Conservation (phyloP, 2,888 invertebrate species). For the Leucophenga maculata region DNA sequence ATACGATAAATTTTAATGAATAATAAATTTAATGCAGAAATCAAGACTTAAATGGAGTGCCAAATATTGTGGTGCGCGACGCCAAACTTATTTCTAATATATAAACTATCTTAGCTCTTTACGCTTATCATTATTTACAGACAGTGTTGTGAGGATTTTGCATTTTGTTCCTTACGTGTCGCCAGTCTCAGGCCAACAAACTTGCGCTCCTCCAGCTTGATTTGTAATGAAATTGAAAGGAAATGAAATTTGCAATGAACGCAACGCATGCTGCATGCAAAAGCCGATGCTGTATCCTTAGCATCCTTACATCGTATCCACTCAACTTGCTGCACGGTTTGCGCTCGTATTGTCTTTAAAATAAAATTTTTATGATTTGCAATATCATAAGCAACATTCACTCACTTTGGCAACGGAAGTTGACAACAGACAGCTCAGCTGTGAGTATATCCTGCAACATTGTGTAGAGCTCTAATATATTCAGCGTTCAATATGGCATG, state of each 20-base stretch:
- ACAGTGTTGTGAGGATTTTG: neutral
- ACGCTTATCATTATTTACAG: neutral
- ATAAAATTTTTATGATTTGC: slow-evolving; percentile 24
- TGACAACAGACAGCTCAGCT: no score
- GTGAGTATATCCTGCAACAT: no score
- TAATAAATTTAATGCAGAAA: slow-evolving; percentile 2
- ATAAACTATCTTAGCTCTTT: neutral
- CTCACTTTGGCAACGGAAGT: no score
- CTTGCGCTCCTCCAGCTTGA: neutral
- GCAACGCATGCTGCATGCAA: slow-evolving; percentile 27
- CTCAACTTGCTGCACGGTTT: neutral
- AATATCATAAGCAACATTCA: slow-evolving; percentile 12
- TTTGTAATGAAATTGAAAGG: slow-evolving; percentile 28
- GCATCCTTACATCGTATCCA: slow-evolving; percentile 1
- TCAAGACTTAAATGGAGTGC: slow-evolving; percentile 55
- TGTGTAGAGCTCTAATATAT: no score
- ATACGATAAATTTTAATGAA: neutral
- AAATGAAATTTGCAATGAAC: slow-evolving; percentile 27
- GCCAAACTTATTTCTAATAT: neutral
- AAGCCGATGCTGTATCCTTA: neutral
- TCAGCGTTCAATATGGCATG: neutral
- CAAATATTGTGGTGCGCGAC: slow-evolving; percentile 62
- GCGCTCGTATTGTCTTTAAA: slow-evolving; percentile 10
- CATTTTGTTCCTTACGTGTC: neutral
- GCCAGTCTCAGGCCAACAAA: neutral